Base-by-base conservation (phyloP, 2,113 vertebrate genomes). In the Lipotes vexillifer region DNA sequence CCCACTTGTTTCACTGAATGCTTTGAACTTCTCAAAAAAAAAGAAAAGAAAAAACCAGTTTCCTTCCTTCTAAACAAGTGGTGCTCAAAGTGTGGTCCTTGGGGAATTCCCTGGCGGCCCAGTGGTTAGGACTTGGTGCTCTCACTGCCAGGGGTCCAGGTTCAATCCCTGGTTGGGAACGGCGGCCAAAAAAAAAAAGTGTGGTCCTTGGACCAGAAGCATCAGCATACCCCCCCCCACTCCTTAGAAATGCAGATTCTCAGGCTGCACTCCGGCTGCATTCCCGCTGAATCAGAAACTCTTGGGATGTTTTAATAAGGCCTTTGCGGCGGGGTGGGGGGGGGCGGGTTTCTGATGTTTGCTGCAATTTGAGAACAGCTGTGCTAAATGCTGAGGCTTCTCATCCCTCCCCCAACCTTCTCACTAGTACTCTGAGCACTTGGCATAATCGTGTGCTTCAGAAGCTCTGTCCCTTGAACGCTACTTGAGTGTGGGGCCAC, bases 371-470 rank as follows among this genome's bases (percentile, higher is more conserved):
- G 46, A 29, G 36, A 18, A 63, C 20, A 21, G 55, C 87, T 27
- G 86, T 1, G 38, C 36, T 29, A 2, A 23, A 13, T 1, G 68
- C 36, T 3, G n/a, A 14, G 21, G 61, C 77, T 15, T 69, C 46
- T 33, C 23, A 18, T 10, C 23, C 38, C 66, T 1, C 1, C 5
- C 29, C n/a, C 66, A 46, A 1, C 18, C 25, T 36, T n/a, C 44
- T 7, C 14, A 8, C 6, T 3, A 8, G 3, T 23, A 8, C 31
- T 18, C 1, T 0, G 2, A 44, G 23, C 1, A 0, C 2, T 49
- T 1, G 9, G 57, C 31, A 27, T 5, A 0, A 8, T n/a, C 7
- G 0, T 17, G 14, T 44, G 8, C 20, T 61, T 63, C 31, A 2
- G 72, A 23, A 66, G 72, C n/a, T 63, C 18, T 12, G 15, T 5